Percentiles rank a stretch among this genome's conserved stretches.
phyloP scores from a whole-genome alignment of 2,797 vertebrate genomes.

The Lagorchestes hirsutus region DNA sequence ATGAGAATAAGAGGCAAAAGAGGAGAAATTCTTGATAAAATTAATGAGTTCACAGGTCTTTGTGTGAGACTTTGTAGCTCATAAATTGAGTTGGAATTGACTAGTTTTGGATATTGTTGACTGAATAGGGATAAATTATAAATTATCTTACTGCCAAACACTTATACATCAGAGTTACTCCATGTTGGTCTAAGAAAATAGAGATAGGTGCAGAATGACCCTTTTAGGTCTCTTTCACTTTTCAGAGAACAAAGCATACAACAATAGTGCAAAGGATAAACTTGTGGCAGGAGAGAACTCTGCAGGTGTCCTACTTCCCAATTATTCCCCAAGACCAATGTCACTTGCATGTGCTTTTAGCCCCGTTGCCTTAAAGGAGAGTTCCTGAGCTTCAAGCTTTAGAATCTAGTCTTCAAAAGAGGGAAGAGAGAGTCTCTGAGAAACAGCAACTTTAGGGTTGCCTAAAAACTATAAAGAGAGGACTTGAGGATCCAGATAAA shows the following conservation, averaged over 20 bases:
- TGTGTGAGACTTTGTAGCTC: neutral
- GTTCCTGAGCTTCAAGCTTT: neutral
- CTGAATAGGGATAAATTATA: neutral
- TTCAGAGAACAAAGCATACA: neutral
- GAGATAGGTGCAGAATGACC: neutral
- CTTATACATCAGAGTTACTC: neutral
- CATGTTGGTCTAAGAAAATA: no score
- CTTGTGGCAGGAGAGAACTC: neutral
- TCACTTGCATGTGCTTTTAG: neutral
- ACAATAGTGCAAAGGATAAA: neutral
- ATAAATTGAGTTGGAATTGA: no score
- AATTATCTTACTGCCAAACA: neutral
- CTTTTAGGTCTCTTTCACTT: neutral
- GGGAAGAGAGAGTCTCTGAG: neutral
- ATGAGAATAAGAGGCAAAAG: neutral
- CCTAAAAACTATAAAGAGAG: neutral
- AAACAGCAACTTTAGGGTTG: neutral
- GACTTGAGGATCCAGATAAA: neutral
- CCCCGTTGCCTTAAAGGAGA: neutral
- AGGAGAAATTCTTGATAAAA: neutral
- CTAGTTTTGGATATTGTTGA: neutral
- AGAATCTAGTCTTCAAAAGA: neutral
- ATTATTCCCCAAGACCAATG: neutral
- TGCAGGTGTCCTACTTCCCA: neutral
- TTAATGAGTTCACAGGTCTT: neutral